These are phyloP conservation scores for Drosophila rhopaloa DNA, from an alignment of 1,140 invertebrate species.

Conservation along the genomic window DNA sequence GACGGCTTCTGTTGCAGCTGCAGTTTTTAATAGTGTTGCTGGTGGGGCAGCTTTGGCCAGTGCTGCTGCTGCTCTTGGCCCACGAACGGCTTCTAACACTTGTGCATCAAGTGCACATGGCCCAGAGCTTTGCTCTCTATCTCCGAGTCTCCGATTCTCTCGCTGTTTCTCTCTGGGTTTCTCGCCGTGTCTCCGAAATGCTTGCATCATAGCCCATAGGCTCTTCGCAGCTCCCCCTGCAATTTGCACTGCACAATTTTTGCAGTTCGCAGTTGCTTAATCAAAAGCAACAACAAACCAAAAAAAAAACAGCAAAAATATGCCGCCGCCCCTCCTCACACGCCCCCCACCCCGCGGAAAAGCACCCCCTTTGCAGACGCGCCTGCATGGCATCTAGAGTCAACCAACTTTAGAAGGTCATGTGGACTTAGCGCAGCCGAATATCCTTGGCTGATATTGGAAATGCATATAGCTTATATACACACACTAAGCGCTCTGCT, in stretches of 20 bases:
- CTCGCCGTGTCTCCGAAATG: slow-evolving; percentile 8
- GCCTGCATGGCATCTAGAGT: slow-evolving; percentile 58
- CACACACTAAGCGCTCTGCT: neutral
- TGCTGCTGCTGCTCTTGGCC: slow-evolving; percentile 64
- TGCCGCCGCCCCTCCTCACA: neutral
- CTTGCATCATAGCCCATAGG: slow-evolving; percentile 42
- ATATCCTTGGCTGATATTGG: slow-evolving; percentile 82
- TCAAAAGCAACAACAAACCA: slow-evolving; percentile 2
- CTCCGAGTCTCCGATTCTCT: slow-evolving; percentile 6
- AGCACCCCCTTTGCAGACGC: slow-evolving; percentile 33
- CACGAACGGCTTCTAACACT: slow-evolving; percentile 60
- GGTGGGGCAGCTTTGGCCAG: slow-evolving; percentile 38
- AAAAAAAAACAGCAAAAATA: neutral
- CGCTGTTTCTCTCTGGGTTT: slow-evolving; percentile 4
- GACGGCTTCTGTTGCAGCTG: slow-evolving; percentile 36
- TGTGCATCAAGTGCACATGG: slow-evolving; percentile 61
- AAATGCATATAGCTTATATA: slow-evolving; percentile 40
- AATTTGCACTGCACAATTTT: slow-evolving; percentile 23
- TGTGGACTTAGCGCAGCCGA: slow-evolving; percentile 74
- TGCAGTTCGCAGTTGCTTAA: slow-evolving; percentile 28
- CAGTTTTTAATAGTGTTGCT: slow-evolving; percentile 83
- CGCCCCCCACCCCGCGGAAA: neutral
- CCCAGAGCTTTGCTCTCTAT: slow-evolving; percentile 24
- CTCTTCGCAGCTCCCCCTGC: slow-evolving; percentile 1
- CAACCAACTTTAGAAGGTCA: slow-evolving; percentile 84